Base-by-base conservation (phyloP, 2,797 vertebrate genomes). In the Parambassis ranga region DNA sequence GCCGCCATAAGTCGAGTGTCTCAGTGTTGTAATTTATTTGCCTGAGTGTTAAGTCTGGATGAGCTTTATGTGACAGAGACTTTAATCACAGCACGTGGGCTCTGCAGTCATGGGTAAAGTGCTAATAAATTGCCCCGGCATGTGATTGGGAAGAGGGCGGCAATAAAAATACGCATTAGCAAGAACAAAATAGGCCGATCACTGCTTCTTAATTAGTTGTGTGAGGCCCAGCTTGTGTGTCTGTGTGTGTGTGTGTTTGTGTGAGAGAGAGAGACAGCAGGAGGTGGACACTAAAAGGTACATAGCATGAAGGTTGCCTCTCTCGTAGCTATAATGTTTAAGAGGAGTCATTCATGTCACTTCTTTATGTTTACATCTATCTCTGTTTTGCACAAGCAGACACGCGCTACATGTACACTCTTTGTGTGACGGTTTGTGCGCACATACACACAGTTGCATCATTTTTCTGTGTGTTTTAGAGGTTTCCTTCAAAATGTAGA, bases 151-250 rank as follows among this genome's bases (percentile, higher is more conserved):
- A 71, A 32, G 35, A 70, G 69, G 47, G 51, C 4, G 2, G 60
- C 57, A 65, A 75, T 79, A 79, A 84, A 85, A 77, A 62, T 37
- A 37, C 6, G 3, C 67, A 71, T 75, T 79, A 83, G 61, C 23
- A 20, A 39, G 59, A 77, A 82, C 53, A 74, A 67, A 81, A 79
- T 48, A 46, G 64, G 28, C 47, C 10, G 15, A 73, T 77, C 66
- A 26, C 48, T 56, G 53, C 20, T 53, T 57, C 52, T 73, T 82
- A 75, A 84, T 84, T 61, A 77, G 61, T 30, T 51, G 42, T 61
- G 66, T 38, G 68, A 60, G 27, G 30, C 31, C 5, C 5, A 26
- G 47, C 8, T n/a, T n/a, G 39, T 49, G 27, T 32, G 28, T 42
- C 55, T 15, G 18, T 44, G 35, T 33, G 35, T 9, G 20, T 19